phyloP scores from a whole-genome alignment of 1,140 invertebrate species.

The Ostrea denselamellosa region DNA sequence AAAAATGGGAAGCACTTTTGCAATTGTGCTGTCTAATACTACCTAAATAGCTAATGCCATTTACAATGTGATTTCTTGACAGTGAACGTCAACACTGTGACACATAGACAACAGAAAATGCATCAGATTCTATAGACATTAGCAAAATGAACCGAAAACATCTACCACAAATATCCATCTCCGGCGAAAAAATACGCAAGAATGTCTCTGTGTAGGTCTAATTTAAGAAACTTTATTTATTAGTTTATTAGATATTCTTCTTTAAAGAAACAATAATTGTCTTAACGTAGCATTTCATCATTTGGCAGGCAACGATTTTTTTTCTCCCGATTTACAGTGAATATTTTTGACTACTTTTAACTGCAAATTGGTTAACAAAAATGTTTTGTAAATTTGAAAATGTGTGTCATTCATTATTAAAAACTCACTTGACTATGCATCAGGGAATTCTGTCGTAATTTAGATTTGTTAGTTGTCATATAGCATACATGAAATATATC shows the following conservation, averaged over 20 bases:
- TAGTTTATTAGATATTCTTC: slow-evolving; percentile 20
- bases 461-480: neutral
- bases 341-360: neutral
- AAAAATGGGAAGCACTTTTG: neutral
- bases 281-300: neutral
- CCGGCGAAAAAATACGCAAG: neutral
- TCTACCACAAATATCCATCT: neutral
- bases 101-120: slow-evolving; percentile 1
- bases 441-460: neutral
- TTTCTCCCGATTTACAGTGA: neutral
- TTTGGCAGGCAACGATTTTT: neutral
- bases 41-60: neutral
- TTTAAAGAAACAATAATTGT: slow-evolving; percentile 14
- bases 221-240: slow-evolving; percentile 18
- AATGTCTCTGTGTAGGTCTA: neutral
- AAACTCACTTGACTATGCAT: neutral
- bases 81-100: slow-evolving; percentile 6
- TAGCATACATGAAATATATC: too few relatives aligned
- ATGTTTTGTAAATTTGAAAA: neutral
- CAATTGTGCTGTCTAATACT: neutral
- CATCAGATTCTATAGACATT: slow-evolving; percentile 5
- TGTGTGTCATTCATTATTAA: neutral
- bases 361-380: neutral
- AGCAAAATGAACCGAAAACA: neutral
- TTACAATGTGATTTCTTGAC: slow-evolving; percentile 3